Evolutionary conservation across 1,140 invertebrate genomes (phyloP).

Genomic region (Drosophila azteca): DNA sequence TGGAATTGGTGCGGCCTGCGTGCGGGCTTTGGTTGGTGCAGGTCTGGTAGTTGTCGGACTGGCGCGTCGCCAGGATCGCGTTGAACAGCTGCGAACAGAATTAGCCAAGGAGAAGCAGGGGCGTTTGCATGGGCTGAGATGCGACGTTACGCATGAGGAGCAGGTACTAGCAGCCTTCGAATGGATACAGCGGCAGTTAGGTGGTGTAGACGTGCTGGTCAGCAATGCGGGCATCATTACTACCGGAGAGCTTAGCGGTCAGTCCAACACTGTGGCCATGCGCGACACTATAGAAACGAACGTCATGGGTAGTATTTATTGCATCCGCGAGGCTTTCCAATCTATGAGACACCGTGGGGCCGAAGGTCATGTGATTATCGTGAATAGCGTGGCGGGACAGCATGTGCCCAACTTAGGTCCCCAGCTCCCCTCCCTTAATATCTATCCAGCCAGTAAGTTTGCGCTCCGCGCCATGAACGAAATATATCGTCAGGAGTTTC

Average conservation of each 20-base stretch:
- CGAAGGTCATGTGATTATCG: slow-evolving; percentile 87
- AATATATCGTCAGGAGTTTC: slow-evolving; percentile 85
- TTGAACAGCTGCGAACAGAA: slow-evolving; percentile 84
- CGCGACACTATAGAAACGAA: slow-evolving; percentile 87
- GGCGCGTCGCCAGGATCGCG: slow-evolving; percentile 86
- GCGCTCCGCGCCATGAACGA: slow-evolving; percentile 86
- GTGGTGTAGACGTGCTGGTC: slow-evolving; percentile 88
- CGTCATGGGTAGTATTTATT: slow-evolving; percentile 87
- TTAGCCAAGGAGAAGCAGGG: slow-evolving; percentile 36
- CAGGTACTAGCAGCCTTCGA: slow-evolving; percentile 88
- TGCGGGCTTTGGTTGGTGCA: slow-evolving; percentile 83
- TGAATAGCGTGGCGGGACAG: slow-evolving; percentile 78
- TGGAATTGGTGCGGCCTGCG: slow-evolving; percentile 86
- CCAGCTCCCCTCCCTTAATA: slow-evolving; percentile 81
- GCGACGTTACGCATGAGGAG: slow-evolving; percentile 87
- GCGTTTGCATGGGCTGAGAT: slow-evolving; percentile 84
- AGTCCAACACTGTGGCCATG: slow-evolving; percentile 77
- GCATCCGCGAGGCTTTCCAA: slow-evolving; percentile 87
- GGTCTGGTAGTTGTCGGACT: slow-evolving; percentile 88
- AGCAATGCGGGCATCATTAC: slow-evolving; percentile 89
- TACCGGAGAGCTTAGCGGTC: slow-evolving; percentile 85
- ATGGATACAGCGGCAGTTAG: slow-evolving; percentile 86
- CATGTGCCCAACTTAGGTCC: slow-evolving; percentile 77
- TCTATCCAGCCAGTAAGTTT: slow-evolving; percentile 87
- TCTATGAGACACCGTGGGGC: slow-evolving; percentile 87